These are phyloP conservation scores for Noctua janthe DNA, from an alignment of 2,888 invertebrate genomes.

Conservation along the genomic window DNA sequence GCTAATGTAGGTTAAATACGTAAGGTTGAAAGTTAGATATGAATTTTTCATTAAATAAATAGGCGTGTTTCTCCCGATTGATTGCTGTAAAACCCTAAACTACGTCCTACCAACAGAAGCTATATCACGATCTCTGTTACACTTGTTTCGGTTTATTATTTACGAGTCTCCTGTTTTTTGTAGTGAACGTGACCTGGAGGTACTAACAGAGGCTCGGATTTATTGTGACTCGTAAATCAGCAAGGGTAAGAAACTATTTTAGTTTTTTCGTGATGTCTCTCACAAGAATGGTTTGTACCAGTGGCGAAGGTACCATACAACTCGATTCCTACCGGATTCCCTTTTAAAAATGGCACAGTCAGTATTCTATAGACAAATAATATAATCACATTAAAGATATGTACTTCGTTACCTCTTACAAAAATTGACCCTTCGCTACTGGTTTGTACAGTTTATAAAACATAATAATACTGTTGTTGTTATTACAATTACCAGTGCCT, in stretches of 20 bases:
- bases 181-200: slow-evolving; percentile 17
- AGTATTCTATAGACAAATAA: too few relatives aligned
- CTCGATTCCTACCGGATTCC: too few relatives aligned
- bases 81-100: slow-evolving; percentile 2
- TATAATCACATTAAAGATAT: too few relatives aligned
- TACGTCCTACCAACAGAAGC: not conserved
- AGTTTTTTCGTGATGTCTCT: not conserved
- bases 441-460: not conserved
- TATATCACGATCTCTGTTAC: slow-evolving; percentile 16
- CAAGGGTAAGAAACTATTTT: slow-evolving; percentile 5
- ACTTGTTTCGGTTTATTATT: slow-evolving; percentile 47
- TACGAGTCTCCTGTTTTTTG: slow-evolving; percentile 28
- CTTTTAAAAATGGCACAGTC: too few relatives aligned
- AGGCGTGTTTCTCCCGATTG: too few relatives aligned
- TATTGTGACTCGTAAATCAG: slow-evolving; percentile 3
- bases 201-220: slow-evolving; percentile 11
- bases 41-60: not conserved
- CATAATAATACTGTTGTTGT: not conserved
- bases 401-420: too few relatives aligned
- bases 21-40: too few relatives aligned
- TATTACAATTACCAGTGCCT: not conserved
- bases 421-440: too few relatives aligned
- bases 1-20: too few relatives aligned
- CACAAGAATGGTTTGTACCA: not conserved
- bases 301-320: too few relatives aligned